Evolutionary conservation across 1,140 invertebrate genomes (phyloP).

Genomic region (Alviniconcha marisindica): DNA sequence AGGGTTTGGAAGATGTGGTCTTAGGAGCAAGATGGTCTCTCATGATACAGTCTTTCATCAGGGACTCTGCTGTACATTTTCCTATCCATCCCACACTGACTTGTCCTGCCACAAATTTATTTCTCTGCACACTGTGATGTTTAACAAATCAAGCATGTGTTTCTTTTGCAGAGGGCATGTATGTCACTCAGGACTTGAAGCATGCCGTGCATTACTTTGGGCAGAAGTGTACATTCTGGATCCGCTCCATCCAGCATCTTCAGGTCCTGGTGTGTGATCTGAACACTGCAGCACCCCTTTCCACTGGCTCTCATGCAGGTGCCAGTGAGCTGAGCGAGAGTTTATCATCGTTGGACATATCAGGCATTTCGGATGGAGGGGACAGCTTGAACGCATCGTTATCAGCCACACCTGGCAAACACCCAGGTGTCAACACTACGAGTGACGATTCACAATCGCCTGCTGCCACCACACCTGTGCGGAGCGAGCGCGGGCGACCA

Average conservation of each 20-base stretch:
- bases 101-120: too few relatives aligned
- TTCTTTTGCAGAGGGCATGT: slow-evolving; percentile 6
- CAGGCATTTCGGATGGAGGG: not conserved
- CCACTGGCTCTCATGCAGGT: not conserved
- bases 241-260: not conserved
- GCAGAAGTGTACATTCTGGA: not conserved
- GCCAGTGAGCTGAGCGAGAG: not conserved
- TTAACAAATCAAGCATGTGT: too few relatives aligned
- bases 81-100: too few relatives aligned
- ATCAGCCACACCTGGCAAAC: not conserved
- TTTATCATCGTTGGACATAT: not conserved
- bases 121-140: too few relatives aligned
- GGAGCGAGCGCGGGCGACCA: not conserved
- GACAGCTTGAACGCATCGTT: not conserved
- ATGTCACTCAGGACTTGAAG: not conserved
- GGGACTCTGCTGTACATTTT: too few relatives aligned
- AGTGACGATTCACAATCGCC: not conserved
- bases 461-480: not conserved
- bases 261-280: not conserved
- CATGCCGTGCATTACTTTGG: not conserved
- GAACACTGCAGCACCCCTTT: not conserved
- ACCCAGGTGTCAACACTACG: not conserved
- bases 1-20: too few relatives aligned
- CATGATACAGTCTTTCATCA: too few relatives aligned
- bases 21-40: too few relatives aligned